A percentile compares a stretch with the other conserved stretches of the same genome.
Conservation (phyloP, 2,888 invertebrate species). For the Cephus spinipes region DNA sequence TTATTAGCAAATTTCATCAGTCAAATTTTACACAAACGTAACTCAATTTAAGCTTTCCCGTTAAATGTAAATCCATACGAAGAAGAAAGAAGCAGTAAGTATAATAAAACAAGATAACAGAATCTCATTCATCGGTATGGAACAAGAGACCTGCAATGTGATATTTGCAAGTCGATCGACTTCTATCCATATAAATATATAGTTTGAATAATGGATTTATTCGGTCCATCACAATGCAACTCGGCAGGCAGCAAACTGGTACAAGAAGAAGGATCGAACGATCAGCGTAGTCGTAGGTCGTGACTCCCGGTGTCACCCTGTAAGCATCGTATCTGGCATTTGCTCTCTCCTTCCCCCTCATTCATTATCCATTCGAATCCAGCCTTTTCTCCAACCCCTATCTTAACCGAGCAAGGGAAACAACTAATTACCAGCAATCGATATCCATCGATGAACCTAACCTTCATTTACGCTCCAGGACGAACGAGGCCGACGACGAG, state of each 20-base stretch:
- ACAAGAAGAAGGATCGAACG: conserved; percentile 6
- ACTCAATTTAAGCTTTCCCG: no score
- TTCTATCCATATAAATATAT: neutral
- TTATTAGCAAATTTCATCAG: no score
- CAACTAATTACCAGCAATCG: conserved; percentile 40
- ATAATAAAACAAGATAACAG: neutral
- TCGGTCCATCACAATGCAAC: neutral
- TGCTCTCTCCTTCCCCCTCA: conserved; percentile 9
- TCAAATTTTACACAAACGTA: no score
- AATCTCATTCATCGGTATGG: neutral
- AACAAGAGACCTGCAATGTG: neutral
- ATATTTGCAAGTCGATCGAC: neutral
- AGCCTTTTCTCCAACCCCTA: neutral
- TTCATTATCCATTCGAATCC: neutral
- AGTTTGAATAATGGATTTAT: neutral
- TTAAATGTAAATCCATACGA: neutral
- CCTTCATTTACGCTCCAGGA: neutral
- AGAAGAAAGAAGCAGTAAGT: neutral
- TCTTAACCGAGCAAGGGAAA: neutral
- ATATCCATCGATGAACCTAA: conserved; percentile 56
- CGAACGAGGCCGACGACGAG: neutral
- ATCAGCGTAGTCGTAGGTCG: conserved; percentile 22
- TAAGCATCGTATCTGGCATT: conserved; percentile 10
- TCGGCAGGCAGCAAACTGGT: conserved; percentile 3
- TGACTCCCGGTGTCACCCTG: conserved; percentile 17